Percentiles rank a stretch among this genome's conserved stretches.
Conservation (phyloP, 1,140 invertebrate species). For the Apis florea region DNA sequence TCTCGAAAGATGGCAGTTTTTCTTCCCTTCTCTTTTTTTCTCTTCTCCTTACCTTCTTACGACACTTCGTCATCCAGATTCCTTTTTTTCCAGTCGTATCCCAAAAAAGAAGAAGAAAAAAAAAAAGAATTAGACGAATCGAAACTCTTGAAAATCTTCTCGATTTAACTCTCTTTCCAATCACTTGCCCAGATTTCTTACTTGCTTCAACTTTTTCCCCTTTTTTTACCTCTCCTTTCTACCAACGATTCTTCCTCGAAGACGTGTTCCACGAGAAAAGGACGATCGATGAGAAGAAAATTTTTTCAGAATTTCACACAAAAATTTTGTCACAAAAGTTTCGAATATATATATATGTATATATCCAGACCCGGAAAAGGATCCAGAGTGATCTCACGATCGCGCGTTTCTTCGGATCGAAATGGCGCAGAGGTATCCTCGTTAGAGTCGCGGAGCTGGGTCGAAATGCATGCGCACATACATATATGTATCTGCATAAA, state of each 20-base stretch:
- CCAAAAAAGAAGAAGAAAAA: neutral
- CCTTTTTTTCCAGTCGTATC: too few species aligned
- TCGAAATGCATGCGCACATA: constrained; percentile 18
- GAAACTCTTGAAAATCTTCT: too few species aligned
- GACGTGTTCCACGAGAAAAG: neutral
- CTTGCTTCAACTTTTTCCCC: too few species aligned
- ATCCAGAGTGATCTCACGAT: neutral
- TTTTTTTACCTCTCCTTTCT: too few species aligned
- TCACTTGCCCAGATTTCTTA: too few species aligned
- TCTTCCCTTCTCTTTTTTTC: neutral
- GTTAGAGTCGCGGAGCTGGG: constrained; percentile 33
- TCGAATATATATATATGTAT: neutral
- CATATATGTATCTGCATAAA: constrained; percentile 56
- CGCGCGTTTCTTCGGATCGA: neutral
- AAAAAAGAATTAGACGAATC: too few species aligned
- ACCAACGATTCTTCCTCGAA: too few species aligned
- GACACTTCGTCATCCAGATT: too few species aligned
- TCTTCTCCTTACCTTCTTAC: too few species aligned
- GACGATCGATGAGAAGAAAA: neutral
- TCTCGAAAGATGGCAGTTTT: neutral
- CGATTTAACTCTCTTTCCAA: too few species aligned
- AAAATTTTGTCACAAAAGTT: neutral
- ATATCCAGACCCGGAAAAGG: neutral
- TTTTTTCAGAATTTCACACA: too few species aligned
- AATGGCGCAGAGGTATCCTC: constrained; percentile 40